phyloP scores from a whole-genome alignment of 2,888 invertebrate species.

The Leptura quadrifasciata region DNA sequence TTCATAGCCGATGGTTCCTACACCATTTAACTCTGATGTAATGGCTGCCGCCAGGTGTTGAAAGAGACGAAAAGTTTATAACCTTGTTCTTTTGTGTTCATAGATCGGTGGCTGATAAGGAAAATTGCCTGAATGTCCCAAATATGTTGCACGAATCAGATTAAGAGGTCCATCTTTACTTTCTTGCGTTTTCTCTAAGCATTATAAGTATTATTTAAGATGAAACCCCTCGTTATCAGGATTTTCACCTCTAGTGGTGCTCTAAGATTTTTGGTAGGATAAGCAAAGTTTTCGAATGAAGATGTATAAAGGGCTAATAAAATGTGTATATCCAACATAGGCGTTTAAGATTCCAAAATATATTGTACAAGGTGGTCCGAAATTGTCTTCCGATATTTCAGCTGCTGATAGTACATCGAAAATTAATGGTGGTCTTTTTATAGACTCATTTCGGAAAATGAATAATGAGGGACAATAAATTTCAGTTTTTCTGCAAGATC shows the following conservation, averaged over 20 bases:
- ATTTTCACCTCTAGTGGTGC: background rate
- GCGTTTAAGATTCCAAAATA: background rate
- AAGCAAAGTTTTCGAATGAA: background rate
- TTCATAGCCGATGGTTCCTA: slow-evolving; percentile 49
- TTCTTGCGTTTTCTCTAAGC: background rate
- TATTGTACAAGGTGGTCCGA: no score
- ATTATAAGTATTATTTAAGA: background rate
- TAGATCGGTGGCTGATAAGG: slow-evolving; percentile 13
- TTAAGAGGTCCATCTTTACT: slow-evolving; percentile 5
- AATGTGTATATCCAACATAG: background rate
- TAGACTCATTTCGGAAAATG: no score
- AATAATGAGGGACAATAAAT: no score
- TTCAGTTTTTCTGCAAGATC: no score
- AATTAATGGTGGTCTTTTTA: no score
- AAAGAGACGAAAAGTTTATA: slow-evolving; percentile 36
- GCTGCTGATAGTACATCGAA: no score
- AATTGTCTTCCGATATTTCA: no score
- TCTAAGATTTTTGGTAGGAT: background rate
- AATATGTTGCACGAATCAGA: slow-evolving; percentile 14
- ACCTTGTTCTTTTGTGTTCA: slow-evolving; percentile 29
- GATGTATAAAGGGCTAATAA: background rate
- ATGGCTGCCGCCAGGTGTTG: slow-evolving; percentile 49
- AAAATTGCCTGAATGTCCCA: slow-evolving; percentile 3
- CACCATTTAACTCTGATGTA: slow-evolving; percentile 52
- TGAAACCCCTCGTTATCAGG: background rate